These are phyloP conservation scores for Glyphotaelius pellucidus DNA, from an alignment of 2,888 invertebrate species.

Conservation along the genomic window DNA sequence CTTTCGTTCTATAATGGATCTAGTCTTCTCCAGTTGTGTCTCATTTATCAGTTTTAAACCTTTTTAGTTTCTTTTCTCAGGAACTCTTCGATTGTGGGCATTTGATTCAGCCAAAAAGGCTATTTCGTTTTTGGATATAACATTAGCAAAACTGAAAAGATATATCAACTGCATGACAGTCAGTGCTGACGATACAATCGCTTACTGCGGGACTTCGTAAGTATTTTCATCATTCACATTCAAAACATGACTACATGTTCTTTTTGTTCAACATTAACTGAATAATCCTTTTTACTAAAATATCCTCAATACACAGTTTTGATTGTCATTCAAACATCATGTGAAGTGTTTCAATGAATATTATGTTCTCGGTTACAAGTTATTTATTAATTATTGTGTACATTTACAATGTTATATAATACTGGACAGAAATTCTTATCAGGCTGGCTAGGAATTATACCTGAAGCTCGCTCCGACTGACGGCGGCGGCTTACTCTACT, in stretches of 20 bases:
- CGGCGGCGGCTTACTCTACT: no score
- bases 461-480: no score
- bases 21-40: background rate
- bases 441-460: no score
- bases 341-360: no score
- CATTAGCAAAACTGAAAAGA: constrained; percentile 87
- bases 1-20: no score
- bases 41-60: background rate
- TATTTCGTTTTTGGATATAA: constrained; percentile 84
- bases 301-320: background rate
- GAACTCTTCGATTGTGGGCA: constrained; percentile 86
- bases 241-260: background rate
- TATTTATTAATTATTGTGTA: no score
- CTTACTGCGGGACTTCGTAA: constrained; percentile 93
- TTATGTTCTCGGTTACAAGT: no score
- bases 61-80: constrained; percentile 68
- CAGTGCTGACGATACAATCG: constrained; percentile 83
- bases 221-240: constrained; percentile 70
- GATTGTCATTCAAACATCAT: no score
- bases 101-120: constrained; percentile 83
- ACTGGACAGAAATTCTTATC: no score
- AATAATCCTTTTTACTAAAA: background rate
- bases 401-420: no score
- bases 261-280: constrained; percentile 7
- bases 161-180: constrained; percentile 85